Percentiles rank a stretch among this genome's conserved stretches.
Conservation (phyloP, 2,888 invertebrate genomes). For the Oxystoma pomonae region DNA sequence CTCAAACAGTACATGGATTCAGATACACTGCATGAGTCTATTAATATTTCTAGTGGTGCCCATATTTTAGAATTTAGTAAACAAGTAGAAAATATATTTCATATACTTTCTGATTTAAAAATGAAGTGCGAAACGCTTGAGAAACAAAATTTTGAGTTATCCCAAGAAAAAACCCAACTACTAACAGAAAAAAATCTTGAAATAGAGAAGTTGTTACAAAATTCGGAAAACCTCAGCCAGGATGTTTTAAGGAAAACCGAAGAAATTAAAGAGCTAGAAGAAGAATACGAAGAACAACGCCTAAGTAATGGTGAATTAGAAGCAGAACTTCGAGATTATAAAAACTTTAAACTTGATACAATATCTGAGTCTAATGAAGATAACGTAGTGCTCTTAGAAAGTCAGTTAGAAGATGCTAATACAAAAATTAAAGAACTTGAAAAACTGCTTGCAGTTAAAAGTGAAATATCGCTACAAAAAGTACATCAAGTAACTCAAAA, state of each 20-base stretch:
- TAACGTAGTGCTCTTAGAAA: conserved; percentile 59
- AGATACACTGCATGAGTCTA: conserved; percentile 20
- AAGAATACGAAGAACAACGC: conserved; percentile 62
- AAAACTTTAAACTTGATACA: conserved; percentile 57
- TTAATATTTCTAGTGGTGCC: conserved; percentile 27
- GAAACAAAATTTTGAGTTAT: conserved; percentile 55
- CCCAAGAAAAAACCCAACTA: conserved; percentile 47
- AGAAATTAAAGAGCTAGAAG: conserved; percentile 50
- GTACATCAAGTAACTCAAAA: background rate
- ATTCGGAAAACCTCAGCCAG: conserved; percentile 42
- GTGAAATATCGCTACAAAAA: conserved; percentile 3
- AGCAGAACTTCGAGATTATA: conserved; percentile 60
- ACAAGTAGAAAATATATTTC: conserved; percentile 54
- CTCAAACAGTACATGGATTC: conserved; percentile 33
- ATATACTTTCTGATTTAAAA: conserved; percentile 55
- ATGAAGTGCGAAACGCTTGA: conserved; percentile 57
- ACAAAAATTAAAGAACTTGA: conserved; percentile 47
- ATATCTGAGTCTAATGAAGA: conserved; percentile 72
- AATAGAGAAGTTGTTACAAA: conserved; percentile 43
- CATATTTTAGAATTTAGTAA: conserved; percentile 37
- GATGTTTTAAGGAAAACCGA: conserved; percentile 41
- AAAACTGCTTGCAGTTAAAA: background rate
- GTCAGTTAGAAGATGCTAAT: conserved; percentile 55
- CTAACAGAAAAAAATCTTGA: conserved; percentile 43
- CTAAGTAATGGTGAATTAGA: conserved; percentile 69